These are phyloP conservation scores for Stenotaenia linearis DNA, from an alignment of 2,888 invertebrate genomes.

Conservation along the genomic window DNA sequence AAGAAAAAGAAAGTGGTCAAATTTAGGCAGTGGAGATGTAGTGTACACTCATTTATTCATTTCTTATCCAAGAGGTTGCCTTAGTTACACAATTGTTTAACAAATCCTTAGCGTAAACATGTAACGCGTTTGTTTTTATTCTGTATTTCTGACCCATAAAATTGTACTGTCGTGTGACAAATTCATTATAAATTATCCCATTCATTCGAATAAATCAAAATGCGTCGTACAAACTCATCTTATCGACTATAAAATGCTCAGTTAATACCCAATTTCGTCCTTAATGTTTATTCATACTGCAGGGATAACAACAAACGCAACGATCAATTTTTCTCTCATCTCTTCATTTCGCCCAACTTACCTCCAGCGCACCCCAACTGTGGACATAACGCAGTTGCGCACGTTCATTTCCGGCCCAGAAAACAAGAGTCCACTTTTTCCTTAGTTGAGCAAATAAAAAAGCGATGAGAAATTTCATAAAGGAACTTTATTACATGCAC, in stretches of 20 bases:
- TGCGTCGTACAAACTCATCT: background rate
- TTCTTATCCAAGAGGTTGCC: too few relatives aligned
- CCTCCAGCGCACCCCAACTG: background rate
- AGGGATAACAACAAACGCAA: background rate
- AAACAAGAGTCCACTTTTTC: background rate
- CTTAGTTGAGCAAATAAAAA: background rate
- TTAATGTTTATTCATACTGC: background rate
- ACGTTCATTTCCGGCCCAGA: background rate
- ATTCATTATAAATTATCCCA: too few relatives aligned
- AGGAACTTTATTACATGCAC: background rate
- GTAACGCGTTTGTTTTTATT: too few relatives aligned
- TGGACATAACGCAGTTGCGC: background rate
- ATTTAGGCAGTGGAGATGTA: too few relatives aligned
- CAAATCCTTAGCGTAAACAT: too few relatives aligned
- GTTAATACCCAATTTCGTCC: background rate
- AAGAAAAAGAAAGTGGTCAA: background rate
- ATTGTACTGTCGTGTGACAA: too few relatives aligned
- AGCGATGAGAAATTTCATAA: conserved; percentile 5
- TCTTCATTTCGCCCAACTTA: background rate
- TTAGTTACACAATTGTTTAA: too few relatives aligned
- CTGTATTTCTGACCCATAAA: too few relatives aligned
- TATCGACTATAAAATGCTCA: background rate
- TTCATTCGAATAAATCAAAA: background rate
- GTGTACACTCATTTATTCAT: too few relatives aligned
- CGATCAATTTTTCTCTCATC: background rate